phyloP scores from a whole-genome alignment of 2,888 invertebrate genomes.

The Helicoverpa assulta region DNA sequence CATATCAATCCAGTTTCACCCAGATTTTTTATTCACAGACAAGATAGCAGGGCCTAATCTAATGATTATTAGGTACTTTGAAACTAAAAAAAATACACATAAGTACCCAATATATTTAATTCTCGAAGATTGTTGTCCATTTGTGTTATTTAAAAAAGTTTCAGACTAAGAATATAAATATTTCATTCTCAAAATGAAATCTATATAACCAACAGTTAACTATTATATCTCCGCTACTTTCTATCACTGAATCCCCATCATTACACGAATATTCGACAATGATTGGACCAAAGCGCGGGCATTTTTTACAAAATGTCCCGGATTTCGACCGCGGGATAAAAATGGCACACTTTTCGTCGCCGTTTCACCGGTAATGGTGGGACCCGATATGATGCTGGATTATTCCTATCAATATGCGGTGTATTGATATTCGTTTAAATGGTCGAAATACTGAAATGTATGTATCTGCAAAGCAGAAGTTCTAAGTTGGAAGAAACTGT shows the following conservation, averaged over 20 bases:
- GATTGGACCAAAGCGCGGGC: slow-evolving; percentile 50
- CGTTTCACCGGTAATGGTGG: slow-evolving; percentile 52
- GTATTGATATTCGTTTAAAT: slow-evolving; percentile 17
- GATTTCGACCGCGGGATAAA: slow-evolving; percentile 46
- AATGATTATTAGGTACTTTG: no score
- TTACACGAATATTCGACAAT: slow-evolving; percentile 62
- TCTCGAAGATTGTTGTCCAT: no score
- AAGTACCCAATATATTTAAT: no score
- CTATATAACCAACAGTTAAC: neutral
- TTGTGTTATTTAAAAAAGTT: no score
- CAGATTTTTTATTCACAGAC: no score
- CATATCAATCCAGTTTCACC: no score
- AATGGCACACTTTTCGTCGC: slow-evolving; percentile 55
- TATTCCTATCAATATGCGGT: slow-evolving; percentile 21
- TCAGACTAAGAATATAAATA: no score
- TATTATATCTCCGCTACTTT: neutral
- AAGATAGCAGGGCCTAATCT: no score
- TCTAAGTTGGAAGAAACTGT: no score
- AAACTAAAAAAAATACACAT: no score
- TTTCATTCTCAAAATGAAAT: no score
- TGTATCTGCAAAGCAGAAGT: neutral
- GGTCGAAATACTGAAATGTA: neutral
- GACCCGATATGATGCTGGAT: slow-evolving; percentile 34
- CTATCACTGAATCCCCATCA: slow-evolving; percentile 29
- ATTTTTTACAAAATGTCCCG: slow-evolving; percentile 57